Evolutionary conservation across 2,888 invertebrate genomes (phyloP), one percentile per base, ranked within the genome.

Genomic region (Silvanus unidentatus): DNA sequence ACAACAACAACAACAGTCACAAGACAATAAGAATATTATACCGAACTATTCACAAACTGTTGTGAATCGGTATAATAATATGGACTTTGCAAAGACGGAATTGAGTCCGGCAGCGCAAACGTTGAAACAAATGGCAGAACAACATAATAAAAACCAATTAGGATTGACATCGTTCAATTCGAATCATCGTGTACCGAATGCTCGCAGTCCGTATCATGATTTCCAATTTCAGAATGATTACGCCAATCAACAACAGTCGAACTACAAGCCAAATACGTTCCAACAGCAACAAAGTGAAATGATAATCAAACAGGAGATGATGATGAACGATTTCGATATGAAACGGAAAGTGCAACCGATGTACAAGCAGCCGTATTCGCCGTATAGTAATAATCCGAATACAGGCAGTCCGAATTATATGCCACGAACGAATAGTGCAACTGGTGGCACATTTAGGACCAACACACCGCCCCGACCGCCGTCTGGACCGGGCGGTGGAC

Each of bases 91-190:
- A 30, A 72, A 72, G 54, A 71, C 69, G 29, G 89, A 90, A 69
- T 77, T 88, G 69, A 91, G 92, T 47, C 89, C 94, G 15, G 96
- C 96, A 1, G 94, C 95, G 39, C 93, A 95, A 74, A 95, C 94
- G 1, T 75, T 96, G 42, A 95, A 95, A 69, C 94, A 95, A 64
- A 94, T 95, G 94, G 95, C 95, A 30, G 94, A 95, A 69, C 95
- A 95, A 70, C 95, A 95, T 72, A 91, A 90, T 72, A 86, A 87
- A 68, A 82, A 79, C 53, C 83, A 82, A 55, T 75, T 84, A 67
- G 85, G 86, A 1, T 74, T 82, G 28, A 22, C 22, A 22, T 68
- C 73, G 1, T 77, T 76, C 55, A 76, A 74, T 53, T 74, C 76
- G 2, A 70, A 71, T 35, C 68, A 48, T 40, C 62, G 69, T 43